These are phyloP conservation scores for Heliconius hermathena DNA, from an alignment of 1,140 invertebrate species.

Conservation along the genomic window DNA sequence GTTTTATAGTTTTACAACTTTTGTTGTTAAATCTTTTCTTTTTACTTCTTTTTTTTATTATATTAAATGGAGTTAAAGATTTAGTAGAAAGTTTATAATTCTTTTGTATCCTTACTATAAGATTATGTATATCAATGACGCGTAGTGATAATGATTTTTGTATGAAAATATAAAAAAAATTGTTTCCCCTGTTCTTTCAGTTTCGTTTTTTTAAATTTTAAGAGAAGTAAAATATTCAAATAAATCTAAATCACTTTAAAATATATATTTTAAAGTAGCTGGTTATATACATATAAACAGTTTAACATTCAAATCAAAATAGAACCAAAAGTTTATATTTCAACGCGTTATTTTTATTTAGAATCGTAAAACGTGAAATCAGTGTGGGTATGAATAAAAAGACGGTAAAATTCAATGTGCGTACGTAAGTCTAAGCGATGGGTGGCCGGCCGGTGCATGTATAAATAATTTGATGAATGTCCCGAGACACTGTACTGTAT, in stretches of 20 bases:
- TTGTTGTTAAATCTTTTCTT: no score
- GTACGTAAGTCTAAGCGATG: conserved; percentile 37
- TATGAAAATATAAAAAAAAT: no score
- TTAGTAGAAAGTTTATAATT: no score
- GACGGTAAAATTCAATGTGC: conserved; percentile 25
- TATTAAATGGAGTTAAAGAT: no score
- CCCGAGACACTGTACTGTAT: conserved; percentile 23
- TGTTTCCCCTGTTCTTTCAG: no score
- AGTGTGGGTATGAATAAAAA: not conserved
- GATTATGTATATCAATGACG: no score
- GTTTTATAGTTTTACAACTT: no score
- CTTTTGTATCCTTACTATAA: no score
- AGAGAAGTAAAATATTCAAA: not conserved
- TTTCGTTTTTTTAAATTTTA: no score
- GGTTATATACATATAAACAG: not conserved
- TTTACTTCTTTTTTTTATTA: no score
- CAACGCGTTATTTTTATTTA: not conserved
- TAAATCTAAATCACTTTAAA: not conserved
- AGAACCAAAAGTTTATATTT: conserved; percentile 2
- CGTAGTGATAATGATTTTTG: no score
- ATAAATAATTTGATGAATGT: conserved; percentile 52
- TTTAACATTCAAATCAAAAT: not conserved
- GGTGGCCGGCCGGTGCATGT: conserved; percentile 45
- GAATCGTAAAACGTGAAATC: not conserved
- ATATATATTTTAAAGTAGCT: not conserved